Conservation (phyloP, 2,888 invertebrate genomes). For the Lamproptera curius region DNA sequence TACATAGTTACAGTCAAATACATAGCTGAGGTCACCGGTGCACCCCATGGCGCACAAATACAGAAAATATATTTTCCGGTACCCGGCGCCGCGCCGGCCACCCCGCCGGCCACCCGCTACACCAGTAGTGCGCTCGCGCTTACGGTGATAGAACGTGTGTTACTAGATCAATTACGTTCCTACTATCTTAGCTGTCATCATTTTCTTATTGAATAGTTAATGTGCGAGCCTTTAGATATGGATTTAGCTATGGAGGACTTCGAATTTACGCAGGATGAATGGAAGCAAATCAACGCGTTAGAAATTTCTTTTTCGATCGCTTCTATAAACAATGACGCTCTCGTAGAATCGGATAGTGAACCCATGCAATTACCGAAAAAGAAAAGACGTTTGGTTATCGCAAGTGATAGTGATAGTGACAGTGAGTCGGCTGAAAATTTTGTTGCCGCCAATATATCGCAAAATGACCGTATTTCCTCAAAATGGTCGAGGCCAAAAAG, state of each 20-base stretch:
- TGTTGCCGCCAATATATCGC: conserved; percentile 32
- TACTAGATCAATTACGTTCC: conserved; percentile 31
- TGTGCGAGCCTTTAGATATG: conserved; percentile 24
- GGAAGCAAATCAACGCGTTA: conserved; percentile 30
- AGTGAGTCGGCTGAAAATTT: conserved; percentile 33
- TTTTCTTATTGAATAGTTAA: conserved; percentile 31
- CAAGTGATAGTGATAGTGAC: conserved; percentile 29
- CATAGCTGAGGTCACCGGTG: conserved; percentile 34
- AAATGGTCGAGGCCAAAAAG: conserved; percentile 32
- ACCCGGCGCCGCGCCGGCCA: conserved; percentile 32
- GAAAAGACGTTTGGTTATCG: conserved; percentile 33
- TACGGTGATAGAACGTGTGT: conserved; percentile 30
- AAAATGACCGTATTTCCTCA: conserved; percentile 30
- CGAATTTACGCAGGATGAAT: conserved; percentile 33
- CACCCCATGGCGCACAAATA: conserved; percentile 34
- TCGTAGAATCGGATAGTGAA: conserved; percentile 30
- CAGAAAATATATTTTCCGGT: conserved; percentile 34
- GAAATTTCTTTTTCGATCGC: conserved; percentile 30
- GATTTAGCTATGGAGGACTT: conserved; percentile 31
- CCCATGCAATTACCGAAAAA: conserved; percentile 32
- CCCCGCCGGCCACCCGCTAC: conserved; percentile 18
- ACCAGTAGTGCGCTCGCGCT: conserved; percentile 23
- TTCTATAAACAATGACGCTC: conserved; percentile 31
- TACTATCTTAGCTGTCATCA: conserved; percentile 31
- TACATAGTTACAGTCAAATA: conserved; percentile 34